phyloP scores from a whole-genome alignment of 92 coral and sea anemone genomes.

The Meandrina meandrites region DNA sequence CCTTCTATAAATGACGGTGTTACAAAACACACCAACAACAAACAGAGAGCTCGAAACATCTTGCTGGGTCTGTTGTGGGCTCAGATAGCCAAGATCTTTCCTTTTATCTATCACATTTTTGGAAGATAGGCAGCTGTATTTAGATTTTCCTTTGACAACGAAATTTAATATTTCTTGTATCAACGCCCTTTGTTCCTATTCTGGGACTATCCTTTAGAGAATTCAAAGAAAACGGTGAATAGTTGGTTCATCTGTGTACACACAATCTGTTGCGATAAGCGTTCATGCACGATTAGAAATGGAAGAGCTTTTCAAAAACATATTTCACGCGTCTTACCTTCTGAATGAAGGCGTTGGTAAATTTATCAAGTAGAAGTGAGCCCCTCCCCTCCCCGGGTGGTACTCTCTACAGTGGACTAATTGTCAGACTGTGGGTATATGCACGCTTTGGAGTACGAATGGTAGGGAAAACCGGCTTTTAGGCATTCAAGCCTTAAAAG shows the following conservation, averaged over 20 bases:
- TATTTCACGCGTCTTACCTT: too few species aligned
- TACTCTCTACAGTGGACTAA: too few species aligned
- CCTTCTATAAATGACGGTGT: constrained; percentile 16
- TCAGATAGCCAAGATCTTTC: background rate
- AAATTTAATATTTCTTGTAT: background rate
- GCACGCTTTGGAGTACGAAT: too few species aligned
- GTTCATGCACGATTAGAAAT: background rate
- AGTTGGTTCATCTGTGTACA: background rate
- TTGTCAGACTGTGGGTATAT: too few species aligned
- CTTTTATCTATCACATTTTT: background rate
- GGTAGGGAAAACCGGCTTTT: too few species aligned
- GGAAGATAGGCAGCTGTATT: background rate
- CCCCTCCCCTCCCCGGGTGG: too few species aligned
- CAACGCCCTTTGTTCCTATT: background rate
- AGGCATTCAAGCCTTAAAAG: too few species aligned
- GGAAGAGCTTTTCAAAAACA: background rate
- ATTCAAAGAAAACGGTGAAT: background rate
- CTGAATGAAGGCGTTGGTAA: too few species aligned
- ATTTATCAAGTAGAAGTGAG: too few species aligned
- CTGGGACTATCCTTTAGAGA: background rate
- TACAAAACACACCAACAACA: constrained; percentile 12
- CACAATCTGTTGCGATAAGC: background rate
- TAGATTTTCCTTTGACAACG: background rate
- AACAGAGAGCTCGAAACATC: background rate
- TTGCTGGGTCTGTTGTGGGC: background rate